Evolutionary conservation across 2,113 vertebrate genomes (phyloP).

Genomic region (Silurus meridionalis): DNA sequence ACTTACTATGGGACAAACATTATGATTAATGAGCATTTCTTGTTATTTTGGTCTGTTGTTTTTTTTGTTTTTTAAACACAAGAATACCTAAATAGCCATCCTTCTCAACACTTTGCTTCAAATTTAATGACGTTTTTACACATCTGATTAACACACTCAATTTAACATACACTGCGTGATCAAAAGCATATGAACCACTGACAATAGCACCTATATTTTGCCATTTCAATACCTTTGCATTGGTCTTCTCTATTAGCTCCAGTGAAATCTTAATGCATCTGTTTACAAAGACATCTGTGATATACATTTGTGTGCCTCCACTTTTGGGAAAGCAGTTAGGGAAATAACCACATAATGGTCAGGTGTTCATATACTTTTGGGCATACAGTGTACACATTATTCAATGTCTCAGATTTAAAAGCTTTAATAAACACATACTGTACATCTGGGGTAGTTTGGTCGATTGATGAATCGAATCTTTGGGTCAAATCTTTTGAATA

Average conservation of each 20-base stretch:
- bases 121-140: neutral
- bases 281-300: no score
- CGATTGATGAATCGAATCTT: neutral
- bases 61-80: neutral
- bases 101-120: neutral
- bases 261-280: no score
- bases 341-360: neutral
- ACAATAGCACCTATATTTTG: neutral
- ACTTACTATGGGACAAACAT: neutral
- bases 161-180: neutral
- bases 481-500: neutral
- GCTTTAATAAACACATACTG: neutral
- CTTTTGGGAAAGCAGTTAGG: no score
- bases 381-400: neutral
- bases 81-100: neutral
- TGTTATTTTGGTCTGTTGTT: neutral
- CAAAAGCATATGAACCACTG: neutral
- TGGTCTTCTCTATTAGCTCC: neutral
- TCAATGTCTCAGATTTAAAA: neutral
- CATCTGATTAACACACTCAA: neutral
- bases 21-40: neutral
- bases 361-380: neutral
- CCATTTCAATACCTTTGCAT: neutral
- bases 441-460: neutral
- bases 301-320: no score